phyloP scores from a whole-genome alignment of 2,888 invertebrate genomes.

The Amblyjoppa proteus region DNA sequence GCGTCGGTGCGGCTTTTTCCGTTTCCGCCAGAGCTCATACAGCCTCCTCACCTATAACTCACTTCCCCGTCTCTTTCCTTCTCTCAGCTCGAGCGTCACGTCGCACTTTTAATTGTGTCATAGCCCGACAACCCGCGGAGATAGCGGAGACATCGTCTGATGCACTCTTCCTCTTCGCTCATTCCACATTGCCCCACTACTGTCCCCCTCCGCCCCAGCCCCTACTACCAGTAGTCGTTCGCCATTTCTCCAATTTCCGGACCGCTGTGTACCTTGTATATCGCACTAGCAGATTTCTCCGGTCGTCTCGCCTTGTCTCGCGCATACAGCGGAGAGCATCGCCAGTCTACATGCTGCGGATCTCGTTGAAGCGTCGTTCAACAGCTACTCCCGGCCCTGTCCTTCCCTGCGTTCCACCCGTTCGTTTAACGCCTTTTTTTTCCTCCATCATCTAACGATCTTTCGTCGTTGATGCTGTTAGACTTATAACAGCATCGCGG shows the following conservation, averaged over 20 bases:
- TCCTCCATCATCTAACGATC: constrained; percentile 51
- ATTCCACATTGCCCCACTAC: constrained; percentile 12
- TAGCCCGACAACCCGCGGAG: constrained; percentile 24
- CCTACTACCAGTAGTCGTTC: constrained; percentile 11
- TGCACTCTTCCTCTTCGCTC: constrained; percentile 42
- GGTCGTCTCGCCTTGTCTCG: constrained; percentile 4
- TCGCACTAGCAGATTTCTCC: constrained; percentile 43
- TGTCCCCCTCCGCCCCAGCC: background rate
- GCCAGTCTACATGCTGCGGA: background rate
- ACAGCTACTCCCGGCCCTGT: background rate
- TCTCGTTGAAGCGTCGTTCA: constrained; percentile 51
- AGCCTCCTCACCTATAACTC: constrained; percentile 17
- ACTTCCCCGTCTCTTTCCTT: constrained; percentile 33
- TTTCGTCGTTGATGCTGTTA: constrained; percentile 43
- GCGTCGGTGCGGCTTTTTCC: constrained; percentile 52
- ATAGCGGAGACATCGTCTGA: constrained; percentile 45
- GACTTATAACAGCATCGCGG: constrained; percentile 27
- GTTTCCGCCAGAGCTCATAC: constrained; percentile 44
- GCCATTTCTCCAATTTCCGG: constrained; percentile 67
- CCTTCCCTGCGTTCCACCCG: background rate
- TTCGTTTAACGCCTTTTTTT: constrained; percentile 12
- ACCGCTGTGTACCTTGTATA: constrained; percentile 27
- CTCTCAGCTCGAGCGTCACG: constrained; percentile 39
- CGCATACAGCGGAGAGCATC: background rate
- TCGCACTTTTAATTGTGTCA: constrained; percentile 65